Conservation (phyloP, 2,113 vertebrate genomes). For the Ceyx cyanopectus region DNA sequence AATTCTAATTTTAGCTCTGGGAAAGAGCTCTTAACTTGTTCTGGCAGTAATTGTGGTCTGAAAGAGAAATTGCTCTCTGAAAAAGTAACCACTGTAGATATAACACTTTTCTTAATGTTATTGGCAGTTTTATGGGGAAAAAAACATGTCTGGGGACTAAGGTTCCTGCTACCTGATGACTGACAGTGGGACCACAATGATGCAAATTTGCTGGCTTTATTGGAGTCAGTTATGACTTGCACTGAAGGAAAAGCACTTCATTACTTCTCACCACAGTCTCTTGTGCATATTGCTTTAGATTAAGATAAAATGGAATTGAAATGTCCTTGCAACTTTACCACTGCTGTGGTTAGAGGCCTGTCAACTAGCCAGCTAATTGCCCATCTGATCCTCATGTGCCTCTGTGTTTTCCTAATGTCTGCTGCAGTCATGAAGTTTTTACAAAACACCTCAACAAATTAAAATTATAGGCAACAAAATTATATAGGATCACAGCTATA, state of each 20-base stretch:
- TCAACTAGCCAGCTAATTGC: not conserved
- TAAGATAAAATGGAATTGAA: constrained; percentile 17
- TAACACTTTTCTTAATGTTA: not conserved
- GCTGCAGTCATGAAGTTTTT: not conserved
- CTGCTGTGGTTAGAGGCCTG: not conserved
- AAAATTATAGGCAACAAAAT: not conserved
- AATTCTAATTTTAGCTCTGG: not conserved
- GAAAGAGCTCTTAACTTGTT: not conserved
- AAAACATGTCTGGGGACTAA: not conserved
- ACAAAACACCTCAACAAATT: not conserved
- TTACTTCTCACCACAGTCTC: not conserved
- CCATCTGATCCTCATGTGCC: not conserved
- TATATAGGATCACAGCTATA: not conserved
- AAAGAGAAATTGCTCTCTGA: not conserved
- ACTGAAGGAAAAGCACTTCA: not conserved
- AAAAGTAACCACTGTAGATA: not conserved
- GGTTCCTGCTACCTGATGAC: not conserved
- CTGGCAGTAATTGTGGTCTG: not conserved
- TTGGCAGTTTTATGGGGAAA: not conserved
- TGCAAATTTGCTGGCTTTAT: not conserved
- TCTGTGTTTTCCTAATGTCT: not conserved
- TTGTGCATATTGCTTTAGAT: not conserved
- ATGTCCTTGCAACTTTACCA: not conserved
- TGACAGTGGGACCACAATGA: not conserved
- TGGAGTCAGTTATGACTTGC: not conserved